A percentile compares a stretch with the other conserved stretches of the same genome.
phyloP scores from a whole-genome alignment of 2,888 invertebrate species.

The Hydroisotoma schaefferi region DNA sequence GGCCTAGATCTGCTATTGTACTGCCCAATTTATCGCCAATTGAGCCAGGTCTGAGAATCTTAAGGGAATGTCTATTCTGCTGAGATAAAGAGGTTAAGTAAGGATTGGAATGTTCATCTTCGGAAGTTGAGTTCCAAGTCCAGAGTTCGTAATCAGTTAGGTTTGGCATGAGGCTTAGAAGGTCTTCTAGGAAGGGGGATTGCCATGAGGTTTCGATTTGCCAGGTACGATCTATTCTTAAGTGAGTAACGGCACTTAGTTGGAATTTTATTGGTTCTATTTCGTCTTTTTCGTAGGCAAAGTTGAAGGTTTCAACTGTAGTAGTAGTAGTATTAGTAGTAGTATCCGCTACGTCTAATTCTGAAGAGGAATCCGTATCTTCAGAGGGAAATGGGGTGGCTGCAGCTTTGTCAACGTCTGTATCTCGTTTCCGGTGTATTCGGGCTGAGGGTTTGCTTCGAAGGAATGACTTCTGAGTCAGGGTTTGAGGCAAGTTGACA shows the following conservation, averaged over 20 bases:
- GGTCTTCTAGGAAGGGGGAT: conserved; percentile 25
- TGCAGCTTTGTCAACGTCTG: too few relatives aligned
- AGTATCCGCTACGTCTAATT: background rate
- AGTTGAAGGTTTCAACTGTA: background rate
- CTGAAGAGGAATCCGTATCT: background rate
- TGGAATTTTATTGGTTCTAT: too few relatives aligned
- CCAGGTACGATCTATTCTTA: conserved; percentile 38
- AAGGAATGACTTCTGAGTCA: conserved; percentile 34
- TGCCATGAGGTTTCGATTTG: conserved; percentile 35
- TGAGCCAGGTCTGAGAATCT: conserved; percentile 30
- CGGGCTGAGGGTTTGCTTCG: conserved; percentile 5
- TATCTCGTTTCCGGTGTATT: too few relatives aligned
- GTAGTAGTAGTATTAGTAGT: conserved; percentile 9
- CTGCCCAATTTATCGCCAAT: conserved; percentile 29
- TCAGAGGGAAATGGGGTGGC: too few relatives aligned
- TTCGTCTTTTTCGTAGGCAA: background rate
- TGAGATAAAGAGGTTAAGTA: conserved; percentile 28
- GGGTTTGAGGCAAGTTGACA: conserved; percentile 33
- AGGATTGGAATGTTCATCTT: conserved; percentile 35
- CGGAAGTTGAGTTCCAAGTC: conserved; percentile 41
- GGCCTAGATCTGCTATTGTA: conserved; percentile 28
- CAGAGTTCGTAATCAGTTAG: conserved; percentile 37
- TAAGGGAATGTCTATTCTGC: conserved; percentile 18
- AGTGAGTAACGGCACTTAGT: conserved; percentile 20
- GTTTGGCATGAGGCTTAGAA: conserved; percentile 33